phyloP scores from a whole-genome alignment of 2,113 vertebrate genomes.

The Aepyceros melampus region DNA sequence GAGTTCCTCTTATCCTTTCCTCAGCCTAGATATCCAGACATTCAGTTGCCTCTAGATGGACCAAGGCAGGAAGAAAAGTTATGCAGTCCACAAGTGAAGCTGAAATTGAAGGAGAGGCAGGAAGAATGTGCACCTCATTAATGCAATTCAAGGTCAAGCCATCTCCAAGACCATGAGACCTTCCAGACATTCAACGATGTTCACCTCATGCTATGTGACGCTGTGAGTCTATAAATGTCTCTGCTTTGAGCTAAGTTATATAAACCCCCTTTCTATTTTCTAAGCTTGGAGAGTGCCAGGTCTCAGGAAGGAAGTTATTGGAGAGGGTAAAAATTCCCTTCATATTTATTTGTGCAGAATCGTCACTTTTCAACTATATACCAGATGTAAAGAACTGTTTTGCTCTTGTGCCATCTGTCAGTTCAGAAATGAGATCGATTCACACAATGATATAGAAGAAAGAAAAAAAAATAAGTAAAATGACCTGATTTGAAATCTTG shows the following conservation, averaged over 20 bases:
- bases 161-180: background rate
- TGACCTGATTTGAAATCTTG: conserved; percentile 5
- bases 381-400: conserved; percentile 49
- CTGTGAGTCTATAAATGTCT: background rate
- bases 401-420: conserved; percentile 46
- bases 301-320: conserved; percentile 29
- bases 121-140: background rate
- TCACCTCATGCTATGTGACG: background rate
- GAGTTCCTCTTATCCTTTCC: background rate
- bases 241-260: background rate
- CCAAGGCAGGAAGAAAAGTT: fast-evolving
- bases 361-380: background rate
- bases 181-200: background rate
- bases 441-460: background rate
- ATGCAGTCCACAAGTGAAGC: background rate
- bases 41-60: background rate
- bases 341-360: conserved; percentile 39
- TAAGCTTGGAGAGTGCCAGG: background rate
- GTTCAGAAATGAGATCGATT: conserved; percentile 7
- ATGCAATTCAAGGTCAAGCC: background rate
- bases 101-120: background rate
- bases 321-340: conserved; percentile 10
- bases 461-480: background rate
- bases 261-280: conserved; percentile 1
- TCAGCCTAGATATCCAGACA: background rate